Conservation (phyloP, 2,797 vertebrate genomes). For the Rhyacichthys aspro region DNA sequence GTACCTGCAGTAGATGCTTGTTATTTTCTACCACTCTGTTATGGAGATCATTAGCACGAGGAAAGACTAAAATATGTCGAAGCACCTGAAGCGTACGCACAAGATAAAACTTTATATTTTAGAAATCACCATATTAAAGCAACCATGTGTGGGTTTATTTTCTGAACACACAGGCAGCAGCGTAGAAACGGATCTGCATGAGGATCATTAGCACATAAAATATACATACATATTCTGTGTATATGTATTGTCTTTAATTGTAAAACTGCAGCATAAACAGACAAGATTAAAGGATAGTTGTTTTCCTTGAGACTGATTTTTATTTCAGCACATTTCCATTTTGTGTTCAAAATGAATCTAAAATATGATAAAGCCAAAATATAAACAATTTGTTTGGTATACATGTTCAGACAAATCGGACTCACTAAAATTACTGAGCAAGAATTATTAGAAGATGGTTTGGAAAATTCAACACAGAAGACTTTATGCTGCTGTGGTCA, state of each 20-base stretch:
- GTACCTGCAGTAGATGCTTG: conserved; percentile 68
- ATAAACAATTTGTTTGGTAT: too few relatives aligned
- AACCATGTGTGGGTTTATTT: conserved; percentile 27
- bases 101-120: conserved; percentile 57
- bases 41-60: conserved; percentile 72
- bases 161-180: conserved; percentile 27
- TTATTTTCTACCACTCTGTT: conserved; percentile 72
- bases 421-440: too few relatives aligned
- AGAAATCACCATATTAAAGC: conserved; percentile 63
- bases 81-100: conserved; percentile 59
- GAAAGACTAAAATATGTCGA: conserved; percentile 55
- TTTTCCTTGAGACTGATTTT: conserved; percentile 5
- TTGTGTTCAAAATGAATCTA: background rate
- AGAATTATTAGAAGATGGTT: too few relatives aligned
- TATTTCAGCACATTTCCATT: background rate
- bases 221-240: conserved; percentile 3
- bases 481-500: too few relatives aligned
- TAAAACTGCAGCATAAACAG: background rate
- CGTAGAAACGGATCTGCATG: conserved; percentile 36
- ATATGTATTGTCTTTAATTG: conserved; percentile 20
- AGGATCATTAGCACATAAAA: conserved; percentile 20
- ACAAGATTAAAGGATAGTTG: conserved; percentile 7
- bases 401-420: too few relatives aligned
- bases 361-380: too few relatives aligned
- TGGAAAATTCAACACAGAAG: too few relatives aligned